Base-by-base conservation (phyloP, 1,140 invertebrate genomes). In the Paracyclopina nana region DNA sequence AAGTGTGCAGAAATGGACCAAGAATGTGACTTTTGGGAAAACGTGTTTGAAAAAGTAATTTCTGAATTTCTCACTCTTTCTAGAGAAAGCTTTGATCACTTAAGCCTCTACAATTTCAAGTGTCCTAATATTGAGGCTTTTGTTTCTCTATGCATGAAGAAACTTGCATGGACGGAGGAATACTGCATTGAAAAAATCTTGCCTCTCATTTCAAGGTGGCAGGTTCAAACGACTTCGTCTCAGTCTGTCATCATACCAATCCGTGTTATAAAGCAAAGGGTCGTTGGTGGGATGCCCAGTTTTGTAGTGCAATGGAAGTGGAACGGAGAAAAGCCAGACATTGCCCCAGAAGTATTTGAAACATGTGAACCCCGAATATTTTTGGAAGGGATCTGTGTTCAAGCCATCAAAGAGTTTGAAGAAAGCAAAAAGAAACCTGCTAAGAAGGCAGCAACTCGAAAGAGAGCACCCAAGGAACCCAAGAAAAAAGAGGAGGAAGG, bases 121-220 rank as follows among this genome's bases (percentile, higher is more conserved):
- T 31, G 73, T 71, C 46, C 54, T 20, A 28, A 43, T 4, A 26
- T 53, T 22, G 20, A 46, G 4, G n/a, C 8, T 6, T 46, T 53
- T 25, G 20, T 53, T 25, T 14, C 27, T 2, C 46, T 81, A 57
- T 73, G 80, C 61, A 66, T 64, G 0, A 66, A 65, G 48, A 70
- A 76, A 57, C 60, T 83, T 31, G 66, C 68, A 51, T 87, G 82
- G 82, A 70, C 75, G n/a, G 71, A 76, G 59, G 68, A 74, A 20
- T 82, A 84, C 60, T 70, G 76, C 31, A 74, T 81, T 52, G 72
- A 77, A 55, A 85, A 85, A 63, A 75, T 82, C 54, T 67, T 85
- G 48, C 78, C 80, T 0, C 59, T 87, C 11, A 59, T 79, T 4
- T 82, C 77, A 1, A 70, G 79, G 41, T 80, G 78, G 77, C 76